phyloP scores from a whole-genome alignment of 2,113 vertebrate species.

The Leptodactylus fuscus region DNA sequence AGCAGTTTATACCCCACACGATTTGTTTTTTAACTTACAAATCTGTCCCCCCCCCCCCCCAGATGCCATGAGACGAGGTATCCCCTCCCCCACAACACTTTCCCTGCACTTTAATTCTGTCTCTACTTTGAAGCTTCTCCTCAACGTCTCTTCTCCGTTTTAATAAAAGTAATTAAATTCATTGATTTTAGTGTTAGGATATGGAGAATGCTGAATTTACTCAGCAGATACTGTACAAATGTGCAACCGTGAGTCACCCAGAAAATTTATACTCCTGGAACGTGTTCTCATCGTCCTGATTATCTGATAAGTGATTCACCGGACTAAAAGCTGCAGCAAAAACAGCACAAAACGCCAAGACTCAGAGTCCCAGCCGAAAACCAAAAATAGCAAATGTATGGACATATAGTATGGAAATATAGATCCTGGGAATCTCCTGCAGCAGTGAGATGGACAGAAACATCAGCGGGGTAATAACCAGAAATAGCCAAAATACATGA shows the following conservation, averaged over 20 bases:
- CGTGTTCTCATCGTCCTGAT: background rate
- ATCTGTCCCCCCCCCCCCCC: too few relatives aligned
- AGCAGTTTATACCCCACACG: too few relatives aligned
- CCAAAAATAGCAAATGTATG: background rate
- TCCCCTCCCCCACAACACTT: background rate
- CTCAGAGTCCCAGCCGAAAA: background rate
- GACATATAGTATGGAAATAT: background rate
- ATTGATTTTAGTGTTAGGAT: slow-evolving; percentile 17
- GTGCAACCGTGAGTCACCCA: background rate
- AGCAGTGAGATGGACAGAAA: too few relatives aligned
- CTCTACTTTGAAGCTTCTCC: background rate
- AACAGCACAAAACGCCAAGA: background rate
- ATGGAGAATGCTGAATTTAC: background rate
- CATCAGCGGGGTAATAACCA: too few relatives aligned
- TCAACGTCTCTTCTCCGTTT: slow-evolving; percentile 13
- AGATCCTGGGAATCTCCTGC: too few relatives aligned
- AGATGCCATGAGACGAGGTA: too few relatives aligned
- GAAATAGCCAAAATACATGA: too few relatives aligned
- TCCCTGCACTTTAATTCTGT: background rate
- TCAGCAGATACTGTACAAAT: background rate
- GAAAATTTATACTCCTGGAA: slow-evolving; percentile 21
- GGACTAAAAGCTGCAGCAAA: background rate
- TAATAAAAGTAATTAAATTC: slow-evolving; percentile 30
- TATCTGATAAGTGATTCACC: background rate
- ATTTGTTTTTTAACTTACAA: too few relatives aligned